phyloP scores from a whole-genome alignment of 2,113 vertebrate species.

The Cheirogaleus medius region DNA sequence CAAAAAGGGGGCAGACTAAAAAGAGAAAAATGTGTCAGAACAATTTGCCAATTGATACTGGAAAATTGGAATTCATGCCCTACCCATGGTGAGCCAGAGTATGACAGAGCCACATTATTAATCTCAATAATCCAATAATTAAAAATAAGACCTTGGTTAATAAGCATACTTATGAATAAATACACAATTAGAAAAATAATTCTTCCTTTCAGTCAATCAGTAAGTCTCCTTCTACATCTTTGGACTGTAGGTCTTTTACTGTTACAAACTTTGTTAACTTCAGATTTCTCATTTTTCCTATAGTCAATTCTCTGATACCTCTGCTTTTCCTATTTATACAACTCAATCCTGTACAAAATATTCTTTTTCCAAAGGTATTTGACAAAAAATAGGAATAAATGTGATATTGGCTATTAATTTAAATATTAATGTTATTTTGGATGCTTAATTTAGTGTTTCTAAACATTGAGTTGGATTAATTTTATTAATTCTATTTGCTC shows the following conservation, averaged over 20 bases:
- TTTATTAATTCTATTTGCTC: not conserved
- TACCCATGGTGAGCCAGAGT: not conserved
- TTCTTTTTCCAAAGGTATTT: not conserved
- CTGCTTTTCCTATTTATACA: not conserved
- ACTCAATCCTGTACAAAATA: not conserved
- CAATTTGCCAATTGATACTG: not conserved
- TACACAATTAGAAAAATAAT: not conserved
- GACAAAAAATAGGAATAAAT: not conserved
- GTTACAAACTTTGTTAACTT: not conserved
- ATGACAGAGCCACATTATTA: not conserved
- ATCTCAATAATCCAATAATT: not conserved
- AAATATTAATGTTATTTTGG: not conserved
- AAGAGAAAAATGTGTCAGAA: not conserved
- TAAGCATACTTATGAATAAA: not conserved
- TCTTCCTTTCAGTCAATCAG: not conserved
- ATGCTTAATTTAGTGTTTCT: not conserved
- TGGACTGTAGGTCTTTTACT: not conserved
- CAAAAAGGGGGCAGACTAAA: not conserved
- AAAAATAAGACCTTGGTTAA: not conserved
- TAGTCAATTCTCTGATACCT: not conserved
- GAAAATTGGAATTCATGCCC: not conserved
- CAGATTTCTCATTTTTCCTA: not conserved
- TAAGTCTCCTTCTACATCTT: not conserved
- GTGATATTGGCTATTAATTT: not conserved
- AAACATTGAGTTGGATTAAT: not conserved